These are phyloP conservation scores for Drosophila cardini DNA, from an alignment of 1,140 invertebrate species.

Conservation along the genomic window DNA sequence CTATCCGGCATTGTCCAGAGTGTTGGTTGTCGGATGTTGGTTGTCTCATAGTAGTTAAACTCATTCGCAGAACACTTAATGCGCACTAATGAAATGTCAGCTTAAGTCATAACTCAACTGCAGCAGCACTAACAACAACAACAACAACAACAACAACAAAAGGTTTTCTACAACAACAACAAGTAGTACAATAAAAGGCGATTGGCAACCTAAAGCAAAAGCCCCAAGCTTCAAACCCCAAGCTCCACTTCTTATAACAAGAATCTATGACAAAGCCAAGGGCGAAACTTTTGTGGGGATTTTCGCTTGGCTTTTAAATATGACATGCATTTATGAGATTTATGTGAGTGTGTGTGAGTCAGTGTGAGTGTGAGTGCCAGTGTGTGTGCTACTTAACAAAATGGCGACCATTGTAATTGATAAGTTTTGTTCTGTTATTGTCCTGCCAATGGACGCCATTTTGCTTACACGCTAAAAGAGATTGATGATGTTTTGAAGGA, in stretches of 20 bases:
- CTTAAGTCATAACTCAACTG: conserved; percentile 84
- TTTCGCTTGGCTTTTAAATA: conserved; percentile 76
- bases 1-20: conserved; percentile 6
- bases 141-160: conserved; percentile 36
- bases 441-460: conserved; percentile 53
- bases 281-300: conserved; percentile 50
- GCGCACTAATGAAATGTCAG: conserved; percentile 84
- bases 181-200: conserved; percentile 22
- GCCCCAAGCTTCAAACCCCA: conserved; percentile 1
- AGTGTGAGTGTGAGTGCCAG: conserved; percentile 13
- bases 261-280: conserved; percentile 58
- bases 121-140: conserved; percentile 36
- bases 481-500: conserved; percentile 80
- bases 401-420: conserved; percentile 75
- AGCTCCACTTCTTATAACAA: conserved; percentile 48
- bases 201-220: conserved; percentile 46
- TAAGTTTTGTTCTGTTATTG: conserved; percentile 73
- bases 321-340: conserved; percentile 79
- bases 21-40: conserved; percentile 40
- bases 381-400: conserved; percentile 31
- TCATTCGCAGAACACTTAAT: conserved; percentile 81
- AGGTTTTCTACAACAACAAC: conserved; percentile 33
- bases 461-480: conserved; percentile 67
- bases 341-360: conserved; percentile 39
- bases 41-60: conserved; percentile 62